Conservation (phyloP, 2,113 vertebrate genomes). For the Alectura lathami region DNA sequence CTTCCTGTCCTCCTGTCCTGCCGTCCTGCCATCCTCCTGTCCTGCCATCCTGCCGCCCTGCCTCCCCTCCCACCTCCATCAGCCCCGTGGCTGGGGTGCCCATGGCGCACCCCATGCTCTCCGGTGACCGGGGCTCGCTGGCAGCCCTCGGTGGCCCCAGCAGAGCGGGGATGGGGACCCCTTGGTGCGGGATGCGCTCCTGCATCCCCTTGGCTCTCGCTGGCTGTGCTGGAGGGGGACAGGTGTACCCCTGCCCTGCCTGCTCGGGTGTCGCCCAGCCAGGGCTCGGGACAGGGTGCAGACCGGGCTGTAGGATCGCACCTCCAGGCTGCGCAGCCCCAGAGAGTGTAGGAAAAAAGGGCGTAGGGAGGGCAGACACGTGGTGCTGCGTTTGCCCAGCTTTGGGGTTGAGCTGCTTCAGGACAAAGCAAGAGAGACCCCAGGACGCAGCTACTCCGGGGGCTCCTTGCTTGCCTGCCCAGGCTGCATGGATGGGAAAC, state of each 20-base stretch:
- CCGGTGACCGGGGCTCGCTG: neutral
- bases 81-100: neutral
- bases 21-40: neutral
- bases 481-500: neutral
- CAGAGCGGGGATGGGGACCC: neutral
- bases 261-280: neutral
- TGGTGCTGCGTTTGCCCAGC: neutral
- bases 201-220: neutral
- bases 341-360: neutral
- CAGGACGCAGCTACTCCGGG: accelerated
- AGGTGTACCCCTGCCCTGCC: neutral
- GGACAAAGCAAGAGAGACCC: neutral
- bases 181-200: accelerated
- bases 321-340: accelerated
- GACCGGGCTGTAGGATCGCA: neutral
- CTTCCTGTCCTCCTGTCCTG: neutral
- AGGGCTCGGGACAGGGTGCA: neutral
- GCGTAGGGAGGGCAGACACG: neutral
- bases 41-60: neutral
- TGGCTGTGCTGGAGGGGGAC: accelerated
- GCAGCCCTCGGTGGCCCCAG: accelerated
- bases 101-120: neutral
- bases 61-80: neutral
- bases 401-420: accelerated
- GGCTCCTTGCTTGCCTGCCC: accelerated